Percentiles rank a stretch among this genome's conserved stretches.
phyloP scores from a whole-genome alignment of 2,797 vertebrate genomes.

The Thalassophryne amazonica region DNA sequence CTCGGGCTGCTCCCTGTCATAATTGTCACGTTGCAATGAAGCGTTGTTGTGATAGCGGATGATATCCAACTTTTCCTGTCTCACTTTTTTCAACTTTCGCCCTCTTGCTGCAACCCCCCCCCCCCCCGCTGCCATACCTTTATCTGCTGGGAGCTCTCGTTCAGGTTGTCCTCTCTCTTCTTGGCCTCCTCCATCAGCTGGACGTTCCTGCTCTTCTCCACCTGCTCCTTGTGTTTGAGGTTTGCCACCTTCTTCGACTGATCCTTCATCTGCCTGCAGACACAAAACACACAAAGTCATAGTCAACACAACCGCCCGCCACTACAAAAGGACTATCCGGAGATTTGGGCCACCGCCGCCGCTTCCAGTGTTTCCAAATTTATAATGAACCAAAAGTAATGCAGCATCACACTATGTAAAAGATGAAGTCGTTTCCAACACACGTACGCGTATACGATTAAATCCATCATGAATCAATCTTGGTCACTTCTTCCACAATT shows the following conservation, averaged over 20 bases:
- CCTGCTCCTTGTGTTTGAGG: conserved; percentile 92
- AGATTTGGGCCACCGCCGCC: too few relatives aligned
- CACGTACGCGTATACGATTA: too few relatives aligned
- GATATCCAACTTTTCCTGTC: conserved; percentile 52
- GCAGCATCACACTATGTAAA: too few relatives aligned
- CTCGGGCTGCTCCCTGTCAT: conserved; percentile 64
- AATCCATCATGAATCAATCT: too few relatives aligned
- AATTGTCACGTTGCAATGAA: conserved; percentile 58
- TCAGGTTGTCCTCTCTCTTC: conserved; percentile 89
- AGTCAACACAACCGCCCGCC: too few relatives aligned
- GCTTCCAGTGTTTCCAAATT: too few relatives aligned
- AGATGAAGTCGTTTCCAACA: too few relatives aligned
- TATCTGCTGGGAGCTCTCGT: conserved; percentile 91
- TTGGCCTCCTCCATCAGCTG: conserved; percentile 91
- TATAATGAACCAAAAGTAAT: too few relatives aligned
- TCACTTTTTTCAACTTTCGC: not conserved
- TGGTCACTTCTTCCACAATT: too few relatives aligned
- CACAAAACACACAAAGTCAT: not conserved
- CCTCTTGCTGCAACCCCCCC: not conserved
- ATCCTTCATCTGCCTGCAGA: conserved; percentile 90
- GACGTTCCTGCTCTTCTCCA: conserved; percentile 91
- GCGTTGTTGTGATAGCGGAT: conserved; percentile 55
- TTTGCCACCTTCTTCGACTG: conserved; percentile 93
- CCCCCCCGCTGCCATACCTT: conserved; percentile 63
- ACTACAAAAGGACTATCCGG: too few relatives aligned